Conservation (phyloP, 2,113 vertebrate species). For the Peromyscus leucopus region DNA sequence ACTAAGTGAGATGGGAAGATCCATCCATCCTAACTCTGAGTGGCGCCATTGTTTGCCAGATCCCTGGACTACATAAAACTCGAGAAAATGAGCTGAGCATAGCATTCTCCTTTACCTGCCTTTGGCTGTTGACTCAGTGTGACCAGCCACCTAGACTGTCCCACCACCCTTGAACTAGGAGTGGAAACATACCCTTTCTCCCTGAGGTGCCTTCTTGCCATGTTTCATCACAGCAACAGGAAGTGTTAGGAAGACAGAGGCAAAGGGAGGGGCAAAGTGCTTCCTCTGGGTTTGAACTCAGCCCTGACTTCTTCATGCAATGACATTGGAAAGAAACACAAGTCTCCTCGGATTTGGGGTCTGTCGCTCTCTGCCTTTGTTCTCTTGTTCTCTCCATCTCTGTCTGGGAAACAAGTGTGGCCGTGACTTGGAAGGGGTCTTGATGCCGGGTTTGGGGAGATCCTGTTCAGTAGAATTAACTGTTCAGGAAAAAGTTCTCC, state of each 20-base stretch:
- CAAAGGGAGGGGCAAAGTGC: not conserved
- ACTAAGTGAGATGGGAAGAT: not conserved
- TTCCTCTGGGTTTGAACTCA: not conserved
- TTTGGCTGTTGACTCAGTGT: too few relatives aligned
- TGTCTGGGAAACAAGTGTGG: not conserved
- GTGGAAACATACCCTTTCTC: too few relatives aligned
- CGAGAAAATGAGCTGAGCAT: not conserved
- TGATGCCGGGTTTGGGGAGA: not conserved
- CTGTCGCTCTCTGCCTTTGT: not conserved
- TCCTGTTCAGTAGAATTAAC: not conserved
- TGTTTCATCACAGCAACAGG: not conserved
- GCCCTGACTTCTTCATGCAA: not conserved
- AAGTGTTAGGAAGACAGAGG: not conserved
- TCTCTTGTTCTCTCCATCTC: not conserved
- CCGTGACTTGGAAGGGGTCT: not conserved
- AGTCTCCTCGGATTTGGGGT: not conserved
- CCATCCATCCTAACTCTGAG: not conserved
- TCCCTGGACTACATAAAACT: too few relatives aligned
- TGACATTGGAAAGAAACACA: not conserved
- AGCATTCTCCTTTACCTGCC: not conserved
- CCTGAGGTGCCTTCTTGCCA: not conserved
- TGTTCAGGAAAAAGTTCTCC: not conserved
- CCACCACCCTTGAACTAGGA: too few relatives aligned
- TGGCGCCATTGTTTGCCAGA: too few relatives aligned
- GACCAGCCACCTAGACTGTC: not conserved